A percentile compares a stretch with the other conserved stretches of the same genome.
Conservation (phyloP, 2,888 invertebrate species). For the Athrips mouffetella region DNA sequence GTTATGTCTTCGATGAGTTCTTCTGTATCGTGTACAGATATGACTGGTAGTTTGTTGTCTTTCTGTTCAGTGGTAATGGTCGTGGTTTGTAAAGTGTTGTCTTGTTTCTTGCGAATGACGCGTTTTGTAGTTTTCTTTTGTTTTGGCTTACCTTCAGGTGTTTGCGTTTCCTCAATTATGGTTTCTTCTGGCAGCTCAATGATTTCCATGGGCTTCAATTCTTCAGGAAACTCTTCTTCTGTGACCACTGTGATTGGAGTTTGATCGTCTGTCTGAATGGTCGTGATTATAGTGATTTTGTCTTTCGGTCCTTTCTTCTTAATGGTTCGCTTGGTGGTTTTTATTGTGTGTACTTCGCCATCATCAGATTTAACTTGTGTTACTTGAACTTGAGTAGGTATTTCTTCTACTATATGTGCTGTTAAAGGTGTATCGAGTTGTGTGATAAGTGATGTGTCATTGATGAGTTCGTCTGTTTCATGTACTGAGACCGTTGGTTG, state of each 20-base stretch:
- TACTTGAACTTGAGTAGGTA: conserved; percentile 23
- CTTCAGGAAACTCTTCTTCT: conserved; percentile 25
- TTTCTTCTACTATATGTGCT: conserved; percentile 34
- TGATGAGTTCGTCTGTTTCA: conserved; percentile 35
- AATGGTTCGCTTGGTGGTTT: conserved; percentile 57
- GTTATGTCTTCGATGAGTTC: conserved; percentile 37
- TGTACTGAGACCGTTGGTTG: conserved; percentile 39
- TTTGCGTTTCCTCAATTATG: conserved; percentile 42
- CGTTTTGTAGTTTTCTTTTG: conserved; percentile 36
- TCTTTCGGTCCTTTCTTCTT: conserved; percentile 57
- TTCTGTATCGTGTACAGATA: conserved; percentile 35
- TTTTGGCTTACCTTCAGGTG: conserved; percentile 28
- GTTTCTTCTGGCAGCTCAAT: conserved; percentile 35
- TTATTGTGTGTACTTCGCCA: conserved; percentile 44
- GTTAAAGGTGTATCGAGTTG: conserved; percentile 22
- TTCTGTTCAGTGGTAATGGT: conserved; percentile 50
- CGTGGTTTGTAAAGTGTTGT: conserved; percentile 46
- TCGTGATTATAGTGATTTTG: conserved; percentile 63
- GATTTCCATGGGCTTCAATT: conserved; percentile 13
- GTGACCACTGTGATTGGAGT: conserved; percentile 40
- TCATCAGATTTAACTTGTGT: conserved; percentile 40
- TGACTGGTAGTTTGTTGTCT: conserved; percentile 44
- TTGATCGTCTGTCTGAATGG: conserved; percentile 52
- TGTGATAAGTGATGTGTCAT: conserved; percentile 31
- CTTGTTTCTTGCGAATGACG: conserved; percentile 33